Evolutionary conservation across 2,888 invertebrate genomes (phyloP), one percentile per base, ranked within the genome.

Genomic region (Dasypolia templi): DNA sequence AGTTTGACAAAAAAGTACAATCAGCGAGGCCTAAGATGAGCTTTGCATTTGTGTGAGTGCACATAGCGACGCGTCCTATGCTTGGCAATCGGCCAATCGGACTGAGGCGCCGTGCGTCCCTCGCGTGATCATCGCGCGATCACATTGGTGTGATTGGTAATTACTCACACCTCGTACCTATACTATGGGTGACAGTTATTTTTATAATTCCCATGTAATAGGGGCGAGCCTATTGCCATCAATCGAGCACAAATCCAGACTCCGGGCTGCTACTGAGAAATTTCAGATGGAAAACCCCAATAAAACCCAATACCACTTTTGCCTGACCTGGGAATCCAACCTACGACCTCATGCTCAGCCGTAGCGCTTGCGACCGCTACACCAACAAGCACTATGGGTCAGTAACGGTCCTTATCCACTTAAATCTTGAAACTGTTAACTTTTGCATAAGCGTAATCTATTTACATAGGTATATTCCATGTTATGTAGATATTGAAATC

Each of bases 401-500:
- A 44, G 6, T 44, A 12, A 11, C 29, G 9, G 59, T 3, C 5
- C 26, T 12, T 22, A 53, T 35, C 22, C 7, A 72, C 3, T 17
- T 62, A 5, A 17, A 55, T 63, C 29, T 39, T 14, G 46, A 49
- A 17, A 22, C 17, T 63, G 44, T 63, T 29, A 64, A 46, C n/a
- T 55, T 56, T 42, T 32, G n/a, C 39, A n/a, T 7, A 42, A 2
- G 3, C n/a, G 2, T 49, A 51, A 42, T 12, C 3, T 66, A 66
- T 65, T 42, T 22, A 76, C 32, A 19, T 29, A 75, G n/a, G 19
- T 56, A 64, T 46, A 64, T 46, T 39, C 46, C n/a, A 14, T 17
- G 39, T 32, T 9, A 32, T 35, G 17, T 46, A n/a, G 7, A 4
- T 65, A 64, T 55, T 29, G 26, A 42, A 42, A 42, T 17, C 22